Conservation (phyloP, 1,140 invertebrate species). For the Bombus confusus region DNA sequence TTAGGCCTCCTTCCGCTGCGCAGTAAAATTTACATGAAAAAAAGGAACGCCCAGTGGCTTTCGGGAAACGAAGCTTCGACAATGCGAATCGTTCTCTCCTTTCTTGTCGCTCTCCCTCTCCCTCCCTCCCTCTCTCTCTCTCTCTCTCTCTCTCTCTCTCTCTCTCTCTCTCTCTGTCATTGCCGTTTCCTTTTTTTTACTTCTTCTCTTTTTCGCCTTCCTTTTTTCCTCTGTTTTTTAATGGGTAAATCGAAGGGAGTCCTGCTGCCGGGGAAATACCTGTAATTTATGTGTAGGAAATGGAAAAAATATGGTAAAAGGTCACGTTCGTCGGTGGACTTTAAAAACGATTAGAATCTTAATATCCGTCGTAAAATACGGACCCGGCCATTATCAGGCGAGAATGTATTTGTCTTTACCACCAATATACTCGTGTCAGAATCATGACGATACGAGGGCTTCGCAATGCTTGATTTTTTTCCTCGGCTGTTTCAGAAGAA, state of each 20-base stretch:
- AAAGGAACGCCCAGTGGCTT: constrained; percentile 65
- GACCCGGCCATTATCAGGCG: constrained; percentile 29
- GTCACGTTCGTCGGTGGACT: constrained; percentile 45
- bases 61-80: constrained; percentile 69
- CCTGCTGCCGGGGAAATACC: constrained; percentile 58
- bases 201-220: neutral
- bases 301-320: constrained; percentile 57
- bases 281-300: constrained; percentile 69
- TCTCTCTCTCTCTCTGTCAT: neutral
- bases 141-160: neutral
- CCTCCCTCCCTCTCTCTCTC: neutral
- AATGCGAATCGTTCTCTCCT: constrained; percentile 50
- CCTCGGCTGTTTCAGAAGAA: neutral
- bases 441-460: neutral
- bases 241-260: constrained; percentile 69
- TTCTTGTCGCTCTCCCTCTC: neutral
- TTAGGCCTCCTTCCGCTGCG: constrained; percentile 73
- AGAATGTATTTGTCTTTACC: constrained; percentile 40
- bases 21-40: constrained; percentile 75
- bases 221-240: constrained; percentile 42
- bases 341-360: constrained; percentile 58
- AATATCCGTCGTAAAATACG: constrained; percentile 51
- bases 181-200: neutral
- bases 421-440: constrained; percentile 23
- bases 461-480: neutral